These are phyloP conservation scores for Pristionchus fissidentatus DNA, from an alignment of 2,888 invertebrate species.

Conservation along the genomic window DNA sequence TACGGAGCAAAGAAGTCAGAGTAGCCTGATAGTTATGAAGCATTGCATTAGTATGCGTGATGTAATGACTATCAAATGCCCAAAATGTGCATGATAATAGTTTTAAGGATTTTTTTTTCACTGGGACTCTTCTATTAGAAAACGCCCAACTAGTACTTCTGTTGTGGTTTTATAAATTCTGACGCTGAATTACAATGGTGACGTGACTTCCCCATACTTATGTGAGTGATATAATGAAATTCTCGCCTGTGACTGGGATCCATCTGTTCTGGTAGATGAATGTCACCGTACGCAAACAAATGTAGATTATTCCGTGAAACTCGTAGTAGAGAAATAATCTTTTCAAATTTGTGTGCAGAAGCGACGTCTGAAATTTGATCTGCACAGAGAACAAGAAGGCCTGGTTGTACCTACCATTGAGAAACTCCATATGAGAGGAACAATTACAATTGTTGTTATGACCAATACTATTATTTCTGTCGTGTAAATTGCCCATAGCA, in stretches of 20 bases:
- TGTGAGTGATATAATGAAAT: not conserved
- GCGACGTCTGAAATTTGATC: not conserved
- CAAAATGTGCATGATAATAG: too few relatives aligned
- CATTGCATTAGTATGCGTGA: too few relatives aligned
- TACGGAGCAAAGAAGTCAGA: too few relatives aligned
- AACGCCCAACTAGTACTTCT: too few relatives aligned
- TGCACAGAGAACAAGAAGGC: not conserved
- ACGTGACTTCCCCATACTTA: too few relatives aligned
- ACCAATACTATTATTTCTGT: not conserved
- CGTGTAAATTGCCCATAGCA: not conserved
- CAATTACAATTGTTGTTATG: not conserved
- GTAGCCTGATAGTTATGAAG: too few relatives aligned
- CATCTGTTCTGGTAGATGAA: not conserved
- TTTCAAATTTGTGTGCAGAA: not conserved
- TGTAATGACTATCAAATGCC: too few relatives aligned
- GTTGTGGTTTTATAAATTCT: too few relatives aligned
- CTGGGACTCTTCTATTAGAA: too few relatives aligned
- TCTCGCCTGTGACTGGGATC: not conserved
- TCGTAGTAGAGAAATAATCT: not conserved
- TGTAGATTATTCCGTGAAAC: not conserved
- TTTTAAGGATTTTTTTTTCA: too few relatives aligned
- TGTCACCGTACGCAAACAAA: not conserved
- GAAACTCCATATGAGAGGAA: not conserved
- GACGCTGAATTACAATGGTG: too few relatives aligned
- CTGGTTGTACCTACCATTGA: not conserved